Evolutionary conservation across 2,797 vertebrate genomes (phyloP), one percentile per base, ranked within the genome.

Genomic region (Cygnus olor): DNA sequence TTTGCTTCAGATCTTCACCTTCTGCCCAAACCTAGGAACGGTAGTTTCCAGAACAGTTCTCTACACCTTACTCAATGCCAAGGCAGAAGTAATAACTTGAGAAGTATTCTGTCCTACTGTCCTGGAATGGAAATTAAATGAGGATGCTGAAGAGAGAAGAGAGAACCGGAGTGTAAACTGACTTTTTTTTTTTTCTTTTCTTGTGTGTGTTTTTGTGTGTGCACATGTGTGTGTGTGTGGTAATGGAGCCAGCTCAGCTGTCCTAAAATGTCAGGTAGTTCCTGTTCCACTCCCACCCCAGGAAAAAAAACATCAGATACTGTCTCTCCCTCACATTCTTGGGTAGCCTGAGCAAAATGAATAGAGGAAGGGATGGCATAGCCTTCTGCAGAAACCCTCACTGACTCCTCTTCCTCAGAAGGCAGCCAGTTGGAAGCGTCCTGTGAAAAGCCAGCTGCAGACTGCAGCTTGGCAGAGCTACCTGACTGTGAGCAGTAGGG

Each of bases 71-170:
- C 27, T 81, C 45, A 76, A 14, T 64, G 63, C 36, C 24, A 72
- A 80, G 71, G 47, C 53, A 90, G 34, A 82, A 91, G 45, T 54
- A 61, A 85, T 71, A 90, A 49, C 45, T 44, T 47, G 60, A 84
- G 40, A 92, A 32, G 30, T 56, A n/a, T 92, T 92, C 95, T 92
- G 69, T 72, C 70, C 61, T 68, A 58, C 84, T 86, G 86, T 88
- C 85, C 80, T 93, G 70, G 60, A 91, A 90, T 64, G 78, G 80
- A 88, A 93, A 88, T 69, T 49, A 74, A 83, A 91, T 80, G 77
- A 91, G 20, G 51, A 73, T 14, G 16, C 22, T 54, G 44, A 85
- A 73, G 66, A 89, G 51, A 42, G 32, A 93, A 94, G 69, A 68
- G 65, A 80, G 84, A 96, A 93, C 11, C 13, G 32, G 65, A 80